phyloP scores from a whole-genome alignment of 2,113 vertebrate species.

The Nannospalax galili region DNA sequence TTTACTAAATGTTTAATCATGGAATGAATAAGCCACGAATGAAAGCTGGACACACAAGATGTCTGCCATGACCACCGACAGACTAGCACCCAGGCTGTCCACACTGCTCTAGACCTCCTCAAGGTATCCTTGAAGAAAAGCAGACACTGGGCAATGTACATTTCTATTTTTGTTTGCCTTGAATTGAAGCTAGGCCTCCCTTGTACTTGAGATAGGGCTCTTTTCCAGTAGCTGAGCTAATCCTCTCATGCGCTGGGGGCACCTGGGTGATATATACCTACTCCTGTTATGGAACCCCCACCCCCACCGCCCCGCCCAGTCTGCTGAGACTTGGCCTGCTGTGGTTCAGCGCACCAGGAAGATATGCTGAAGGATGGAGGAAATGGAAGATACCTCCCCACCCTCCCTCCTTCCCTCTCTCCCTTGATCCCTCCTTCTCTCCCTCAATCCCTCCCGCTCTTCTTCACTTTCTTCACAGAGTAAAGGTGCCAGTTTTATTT shows the following conservation, averaged over 20 bases:
- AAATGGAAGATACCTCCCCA: neutral
- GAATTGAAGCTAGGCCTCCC: neutral
- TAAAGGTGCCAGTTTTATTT: neutral
- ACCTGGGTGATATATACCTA: neutral
- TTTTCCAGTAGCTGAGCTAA: neutral
- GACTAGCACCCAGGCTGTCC: neutral
- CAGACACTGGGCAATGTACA: fast-evolving
- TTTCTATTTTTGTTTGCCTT: neutral
- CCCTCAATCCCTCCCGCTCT: neutral
- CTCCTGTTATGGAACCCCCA: neutral
- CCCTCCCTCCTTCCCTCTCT: too few relatives aligned
- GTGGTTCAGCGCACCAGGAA: neutral
- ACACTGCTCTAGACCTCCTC: neutral
- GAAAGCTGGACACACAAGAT: neutral
- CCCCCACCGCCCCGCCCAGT: neutral
- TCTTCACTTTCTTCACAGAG: neutral
- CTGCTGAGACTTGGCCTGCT: neutral
- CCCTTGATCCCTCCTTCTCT: neutral
- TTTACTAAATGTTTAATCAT: neutral
- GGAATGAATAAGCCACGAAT: neutral
- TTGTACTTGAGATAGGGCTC: neutral
- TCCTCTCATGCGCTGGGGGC: neutral
- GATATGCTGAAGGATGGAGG: neutral
- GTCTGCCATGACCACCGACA: neutral
- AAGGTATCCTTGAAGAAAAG: neutral